Conservation (phyloP, 2,797 vertebrate genomes). For the Erethizon dorsatum region DNA sequence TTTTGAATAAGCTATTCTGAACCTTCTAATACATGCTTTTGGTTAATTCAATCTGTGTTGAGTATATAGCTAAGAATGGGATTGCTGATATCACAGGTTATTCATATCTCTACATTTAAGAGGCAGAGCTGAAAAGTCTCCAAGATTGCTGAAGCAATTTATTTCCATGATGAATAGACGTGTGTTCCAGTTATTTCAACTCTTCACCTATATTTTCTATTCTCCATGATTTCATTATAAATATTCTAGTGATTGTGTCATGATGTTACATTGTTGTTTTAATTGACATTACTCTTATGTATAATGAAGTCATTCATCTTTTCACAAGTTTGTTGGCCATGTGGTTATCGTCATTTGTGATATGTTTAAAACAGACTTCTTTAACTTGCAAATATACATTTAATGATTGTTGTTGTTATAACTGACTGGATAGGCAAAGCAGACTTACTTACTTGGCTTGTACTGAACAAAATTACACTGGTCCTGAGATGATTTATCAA, state of each 20-base stretch:
- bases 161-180: background rate
- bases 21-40: slow-evolving; percentile 43
- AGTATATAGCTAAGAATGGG: background rate
- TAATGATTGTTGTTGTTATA: slow-evolving; percentile 42
- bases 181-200: background rate
- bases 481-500: background rate
- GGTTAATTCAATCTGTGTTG: background rate
- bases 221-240: slow-evolving; percentile 54
- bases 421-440: background rate
- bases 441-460: slow-evolving; percentile 23
- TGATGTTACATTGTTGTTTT: slow-evolving; percentile 39
- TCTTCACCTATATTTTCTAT: slow-evolving; percentile 39
- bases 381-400: slow-evolving; percentile 43
- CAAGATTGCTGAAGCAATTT: background rate
- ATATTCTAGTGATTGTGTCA: slow-evolving; percentile 18
- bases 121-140: slow-evolving; percentile 15
- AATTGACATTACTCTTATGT: slow-evolving; percentile 34
- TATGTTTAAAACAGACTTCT: slow-evolving; percentile 30
- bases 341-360: slow-evolving; percentile 7
- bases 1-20: slow-evolving; percentile 6
- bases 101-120: background rate
- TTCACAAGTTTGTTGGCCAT: slow-evolving; percentile 29
- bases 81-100: background rate
- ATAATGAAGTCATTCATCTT: slow-evolving; percentile 41
- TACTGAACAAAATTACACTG: background rate